Percentiles rank a stretch among this genome's conserved stretches.
Conservation (phyloP, 2,888 invertebrate species). For the Ectemnius cavifrons region DNA sequence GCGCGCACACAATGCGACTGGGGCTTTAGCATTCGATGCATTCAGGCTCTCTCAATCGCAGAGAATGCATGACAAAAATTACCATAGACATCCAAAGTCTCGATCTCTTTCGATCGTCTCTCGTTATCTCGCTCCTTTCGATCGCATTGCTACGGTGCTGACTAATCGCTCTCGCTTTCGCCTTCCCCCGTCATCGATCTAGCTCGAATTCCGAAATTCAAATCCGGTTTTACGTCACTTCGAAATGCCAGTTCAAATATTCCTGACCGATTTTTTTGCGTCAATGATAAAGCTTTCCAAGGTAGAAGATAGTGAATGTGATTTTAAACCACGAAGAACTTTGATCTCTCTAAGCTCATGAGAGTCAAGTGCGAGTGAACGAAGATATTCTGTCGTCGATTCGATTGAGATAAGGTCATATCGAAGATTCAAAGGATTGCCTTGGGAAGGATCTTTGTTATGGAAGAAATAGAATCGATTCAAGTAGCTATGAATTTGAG, state of each 20-base stretch:
- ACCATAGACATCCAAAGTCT: constrained; percentile 38
- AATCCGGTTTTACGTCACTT: background rate
- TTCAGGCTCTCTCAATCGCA: constrained; percentile 23
- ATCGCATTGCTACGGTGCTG: background rate
- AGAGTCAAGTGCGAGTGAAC: too few relatives aligned
- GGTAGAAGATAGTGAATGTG: too few relatives aligned
- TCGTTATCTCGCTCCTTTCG: background rate
- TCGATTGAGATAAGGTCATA: too few relatives aligned
- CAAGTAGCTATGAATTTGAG: background rate
- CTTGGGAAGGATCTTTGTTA: too few relatives aligned
- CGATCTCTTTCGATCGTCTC: background rate
- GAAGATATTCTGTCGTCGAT: too few relatives aligned
- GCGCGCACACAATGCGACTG: constrained; percentile 11
- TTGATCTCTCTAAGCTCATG: too few relatives aligned
- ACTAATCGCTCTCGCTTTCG: constrained; percentile 47
- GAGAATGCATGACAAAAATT: constrained; percentile 43
- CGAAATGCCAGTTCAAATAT: background rate
- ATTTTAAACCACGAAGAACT: too few relatives aligned
- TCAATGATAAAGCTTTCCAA: background rate
- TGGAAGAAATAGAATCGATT: too few relatives aligned
- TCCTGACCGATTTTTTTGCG: background rate
- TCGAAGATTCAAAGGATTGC: too few relatives aligned
- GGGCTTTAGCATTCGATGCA: constrained; percentile 14
- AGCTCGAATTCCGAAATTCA: too few relatives aligned
- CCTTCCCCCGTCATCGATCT: background rate